phyloP scores from a whole-genome alignment of 1,140 invertebrate species.

The Scaptomyza pallida region DNA sequence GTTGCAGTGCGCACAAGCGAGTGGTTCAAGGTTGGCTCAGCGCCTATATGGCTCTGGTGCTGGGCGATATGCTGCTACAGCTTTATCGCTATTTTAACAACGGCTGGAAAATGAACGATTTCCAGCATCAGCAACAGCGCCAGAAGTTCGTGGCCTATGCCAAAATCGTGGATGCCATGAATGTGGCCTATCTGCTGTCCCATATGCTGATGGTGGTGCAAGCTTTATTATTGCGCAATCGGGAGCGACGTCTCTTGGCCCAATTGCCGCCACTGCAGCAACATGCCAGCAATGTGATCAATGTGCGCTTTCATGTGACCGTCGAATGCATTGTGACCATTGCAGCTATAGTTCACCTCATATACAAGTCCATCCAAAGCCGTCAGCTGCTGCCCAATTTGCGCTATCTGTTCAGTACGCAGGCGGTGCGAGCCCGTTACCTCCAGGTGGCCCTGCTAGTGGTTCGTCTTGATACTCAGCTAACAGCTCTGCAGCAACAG shows the following conservation, averaged over 20 bases:
- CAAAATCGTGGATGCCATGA: slow-evolving; percentile 30
- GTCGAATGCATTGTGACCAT: slow-evolving; percentile 27
- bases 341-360: not conserved
- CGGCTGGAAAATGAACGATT: not conserved
- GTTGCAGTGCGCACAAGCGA: slow-evolving; percentile 32
- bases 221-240: slow-evolving; percentile 28
- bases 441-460: slow-evolving; percentile 56
- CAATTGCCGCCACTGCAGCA: slow-evolving; percentile 31
- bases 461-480: slow-evolving; percentile 41
- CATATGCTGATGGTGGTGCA: slow-evolving; percentile 34
- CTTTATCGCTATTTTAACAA: slow-evolving; percentile 12
- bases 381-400: slow-evolving; percentile 6
- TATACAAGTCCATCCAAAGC: not conserved
- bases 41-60: slow-evolving; percentile 27
- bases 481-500: slow-evolving; percentile 37
- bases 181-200: slow-evolving; percentile 42
- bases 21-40: slow-evolving; percentile 31
- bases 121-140: not conserved
- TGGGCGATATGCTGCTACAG: slow-evolving; percentile 22
- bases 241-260: slow-evolving; percentile 24
- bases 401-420: slow-evolving; percentile 33
- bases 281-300: not conserved
- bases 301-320: slow-evolving; percentile 5
- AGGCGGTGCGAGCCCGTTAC: slow-evolving; percentile 58
- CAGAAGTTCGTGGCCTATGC: slow-evolving; percentile 8